phyloP scores from a whole-genome alignment of 2,113 vertebrate species.

The Oenanthe oenanthe region DNA sequence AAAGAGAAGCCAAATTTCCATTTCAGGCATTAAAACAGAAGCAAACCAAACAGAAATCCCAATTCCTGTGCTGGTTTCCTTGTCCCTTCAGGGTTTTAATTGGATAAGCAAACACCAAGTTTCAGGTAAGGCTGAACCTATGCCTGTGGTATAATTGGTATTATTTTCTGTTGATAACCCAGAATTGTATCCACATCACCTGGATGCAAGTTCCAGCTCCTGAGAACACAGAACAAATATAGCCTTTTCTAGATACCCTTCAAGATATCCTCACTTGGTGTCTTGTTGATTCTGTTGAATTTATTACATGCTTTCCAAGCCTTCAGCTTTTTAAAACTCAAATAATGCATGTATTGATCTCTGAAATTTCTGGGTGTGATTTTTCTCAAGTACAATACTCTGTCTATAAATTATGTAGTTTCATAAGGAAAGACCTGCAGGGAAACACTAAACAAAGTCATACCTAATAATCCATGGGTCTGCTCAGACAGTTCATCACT shows the following conservation, averaged over 20 bases:
- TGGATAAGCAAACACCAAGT: background rate
- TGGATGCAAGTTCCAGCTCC: background rate
- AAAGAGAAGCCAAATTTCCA: background rate
- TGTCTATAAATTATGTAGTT: background rate
- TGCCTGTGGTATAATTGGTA: background rate
- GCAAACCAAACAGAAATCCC: background rate
- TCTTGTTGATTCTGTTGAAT: background rate
- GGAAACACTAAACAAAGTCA: background rate
- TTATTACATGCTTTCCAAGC: background rate
- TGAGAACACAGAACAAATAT: background rate
- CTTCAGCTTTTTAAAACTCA: background rate
- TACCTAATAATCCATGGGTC: slow-evolving; percentile 94
- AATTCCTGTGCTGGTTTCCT: background rate
- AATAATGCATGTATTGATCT: background rate
- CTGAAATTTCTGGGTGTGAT: background rate
- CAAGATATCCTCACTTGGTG: background rate
- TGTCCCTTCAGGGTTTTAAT: background rate
- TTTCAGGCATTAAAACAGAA: background rate
- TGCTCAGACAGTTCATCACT: slow-evolving; percentile 82
- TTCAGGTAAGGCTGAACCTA: background rate
- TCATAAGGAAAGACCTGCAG: background rate
- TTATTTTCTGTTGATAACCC: background rate
- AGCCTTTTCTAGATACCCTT: background rate
- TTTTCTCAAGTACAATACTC: background rate
- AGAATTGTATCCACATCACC: background rate